A percentile compares a stretch with the other conserved stretches of the same genome.
These are phyloP conservation scores for Uria lomvia DNA, from an alignment of 2,113 vertebrate species.

Conservation along the genomic window DNA sequence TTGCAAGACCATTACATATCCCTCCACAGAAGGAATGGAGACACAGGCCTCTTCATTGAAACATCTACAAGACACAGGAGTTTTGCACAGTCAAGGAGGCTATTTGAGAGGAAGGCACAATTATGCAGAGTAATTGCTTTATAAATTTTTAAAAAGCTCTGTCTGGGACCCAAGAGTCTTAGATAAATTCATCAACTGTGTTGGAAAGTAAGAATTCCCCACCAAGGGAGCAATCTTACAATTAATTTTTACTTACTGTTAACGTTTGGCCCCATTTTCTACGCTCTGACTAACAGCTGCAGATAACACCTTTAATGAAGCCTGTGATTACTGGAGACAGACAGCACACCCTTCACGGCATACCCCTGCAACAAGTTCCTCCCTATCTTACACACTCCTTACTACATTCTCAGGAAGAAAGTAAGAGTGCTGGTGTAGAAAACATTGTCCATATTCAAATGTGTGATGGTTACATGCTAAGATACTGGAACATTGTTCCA, in stretches of 20 bases:
- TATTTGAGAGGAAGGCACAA: neutral
- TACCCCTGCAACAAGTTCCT: neutral
- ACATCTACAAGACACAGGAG: conserved; percentile 73
- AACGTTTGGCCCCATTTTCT: conserved; percentile 31
- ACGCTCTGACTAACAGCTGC: neutral
- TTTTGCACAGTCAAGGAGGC: neutral
- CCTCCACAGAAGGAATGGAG: conserved; percentile 82
- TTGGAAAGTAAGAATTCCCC: neutral
- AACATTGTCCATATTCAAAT: rapidly evolving
- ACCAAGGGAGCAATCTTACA: conserved; percentile 19
- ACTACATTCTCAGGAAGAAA: neutral
- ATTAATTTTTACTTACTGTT: conserved; percentile 40
- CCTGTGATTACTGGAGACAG: neutral
- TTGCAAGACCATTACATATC: conserved; percentile 93
- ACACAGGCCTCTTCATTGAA: conserved; percentile 87
- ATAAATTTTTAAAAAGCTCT: conserved; percentile 5
- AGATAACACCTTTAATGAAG: neutral
- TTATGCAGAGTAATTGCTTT: neutral
- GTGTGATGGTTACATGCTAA: neutral
- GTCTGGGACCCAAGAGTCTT: conserved; percentile 6
- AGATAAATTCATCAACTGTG: neutral
- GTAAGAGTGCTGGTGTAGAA: neutral
- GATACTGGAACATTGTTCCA: rapidly evolving
- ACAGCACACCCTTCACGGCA: neutral
- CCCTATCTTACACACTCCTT: neutral